Evolutionary conservation across 2,888 invertebrate species (phyloP).

Genomic region (Perizoma flavofasciatum): DNA sequence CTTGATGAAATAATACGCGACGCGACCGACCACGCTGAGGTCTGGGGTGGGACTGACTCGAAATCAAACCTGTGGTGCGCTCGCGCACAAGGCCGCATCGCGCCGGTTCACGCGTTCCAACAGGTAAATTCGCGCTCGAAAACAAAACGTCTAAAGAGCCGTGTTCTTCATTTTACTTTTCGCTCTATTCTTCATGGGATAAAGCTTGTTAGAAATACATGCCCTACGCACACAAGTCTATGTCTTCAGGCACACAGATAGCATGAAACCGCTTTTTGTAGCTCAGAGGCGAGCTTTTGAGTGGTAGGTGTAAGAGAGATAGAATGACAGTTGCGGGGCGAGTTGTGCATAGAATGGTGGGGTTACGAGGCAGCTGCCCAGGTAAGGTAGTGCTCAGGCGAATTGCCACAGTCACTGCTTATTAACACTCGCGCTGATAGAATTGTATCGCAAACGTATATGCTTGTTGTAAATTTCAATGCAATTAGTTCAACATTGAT

Average conservation of each 20-base stretch:
- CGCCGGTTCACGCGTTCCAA: slow-evolving; percentile 85
- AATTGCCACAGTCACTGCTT: slow-evolving; percentile 75
- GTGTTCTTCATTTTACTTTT: slow-evolving; percentile 56
- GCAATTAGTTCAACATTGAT: slow-evolving; percentile 8
- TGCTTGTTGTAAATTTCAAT: slow-evolving; percentile 41
- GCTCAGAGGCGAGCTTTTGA: slow-evolving; percentile 67
- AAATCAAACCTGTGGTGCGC: slow-evolving; percentile 80
- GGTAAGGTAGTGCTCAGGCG: slow-evolving; percentile 80
- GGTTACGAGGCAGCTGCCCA: slow-evolving; percentile 79
- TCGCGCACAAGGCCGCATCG: slow-evolving; percentile 85
- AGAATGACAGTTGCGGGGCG: slow-evolving; percentile 71
- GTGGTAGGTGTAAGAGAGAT: slow-evolving; percentile 67
- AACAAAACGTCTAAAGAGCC: slow-evolving; percentile 69
- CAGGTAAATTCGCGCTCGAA: slow-evolving; percentile 76
- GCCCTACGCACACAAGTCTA: slow-evolving; percentile 67
- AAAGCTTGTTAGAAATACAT: slow-evolving; percentile 79
- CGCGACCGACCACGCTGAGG: slow-evolving; percentile 74
- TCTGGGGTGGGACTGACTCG: slow-evolving; percentile 81
- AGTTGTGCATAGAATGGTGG: slow-evolving; percentile 68
- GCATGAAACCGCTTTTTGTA: slow-evolving; percentile 80
- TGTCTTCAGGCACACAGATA: slow-evolving; percentile 57
- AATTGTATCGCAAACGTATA: slow-evolving; percentile 69
- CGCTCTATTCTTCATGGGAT: slow-evolving; percentile 59
- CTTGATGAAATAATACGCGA: slow-evolving; percentile 58
- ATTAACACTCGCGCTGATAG: slow-evolving; percentile 75